Evolutionary conservation across 2,113 vertebrate species (phyloP), one percentile per base, ranked within the genome.

Genomic region (Mellivora capensis): DNA sequence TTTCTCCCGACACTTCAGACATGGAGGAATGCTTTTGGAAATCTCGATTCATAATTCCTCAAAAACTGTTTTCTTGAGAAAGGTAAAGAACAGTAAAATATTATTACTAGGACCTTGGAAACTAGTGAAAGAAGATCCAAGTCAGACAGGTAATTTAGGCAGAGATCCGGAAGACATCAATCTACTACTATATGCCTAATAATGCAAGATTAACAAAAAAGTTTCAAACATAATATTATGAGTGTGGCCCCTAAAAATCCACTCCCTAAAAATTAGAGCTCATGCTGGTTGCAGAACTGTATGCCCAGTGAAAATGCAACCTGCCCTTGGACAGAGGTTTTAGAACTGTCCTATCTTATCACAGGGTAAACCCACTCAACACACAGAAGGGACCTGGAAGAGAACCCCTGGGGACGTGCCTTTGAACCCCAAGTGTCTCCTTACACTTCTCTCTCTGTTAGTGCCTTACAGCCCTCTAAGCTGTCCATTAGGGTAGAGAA

Each of bases 181-280:
- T 0, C 0, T 59, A 37, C 20, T 52, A 25, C 21, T 4, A 14
- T 31, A 44, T 7, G 12, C 10, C n/a, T 21, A 37, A 21, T 27
- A 34, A 14, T 7, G 39, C 12, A 10, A 80, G 52, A 39, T 27
- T 80, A 96, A 13, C 11, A n/a, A 69, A 57, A 83, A 47, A 21
- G 79, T 23, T 23, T 54, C 6, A 87, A 52, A 59, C 77, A 34
- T 27, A 42, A 25, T 61, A 8, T 67, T 39, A 23, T n/a, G 74
- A 34, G 23, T 49, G 3, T 34, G 25, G 15, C 42, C 29, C n/a
- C 11, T 67, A 62, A 42, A 69, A 87, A 44, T 17, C 14, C 6
- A 11, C 11, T 57, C 23, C 77, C 39, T 80, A 34, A 42, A 47
- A 18, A 17, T 54, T 6, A 18, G 3, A 7, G 23, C 3, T 0